These are phyloP conservation scores for Dyspetes luteomarginatus DNA, from an alignment of 2,888 invertebrate species.

Conservation along the genomic window DNA sequence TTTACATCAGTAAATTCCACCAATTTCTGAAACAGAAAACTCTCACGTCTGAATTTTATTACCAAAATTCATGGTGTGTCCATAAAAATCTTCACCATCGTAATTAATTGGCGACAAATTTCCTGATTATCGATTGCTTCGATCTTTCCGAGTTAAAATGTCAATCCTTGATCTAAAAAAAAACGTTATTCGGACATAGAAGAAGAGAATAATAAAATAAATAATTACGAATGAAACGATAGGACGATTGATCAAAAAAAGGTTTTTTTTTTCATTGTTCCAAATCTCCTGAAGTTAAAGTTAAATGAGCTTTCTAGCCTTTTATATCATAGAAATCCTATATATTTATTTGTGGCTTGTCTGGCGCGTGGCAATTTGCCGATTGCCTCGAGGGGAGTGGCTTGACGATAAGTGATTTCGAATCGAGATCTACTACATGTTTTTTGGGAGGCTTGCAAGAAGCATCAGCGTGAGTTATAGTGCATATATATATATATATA, in stretches of 20 bases:
- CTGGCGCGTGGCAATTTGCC: conserved; percentile 52
- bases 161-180: no score
- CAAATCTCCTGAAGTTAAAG: neutral
- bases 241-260: no score
- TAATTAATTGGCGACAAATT: neutral
- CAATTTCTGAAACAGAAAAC: neutral
- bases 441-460: conserved; percentile 10
- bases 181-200: no score
- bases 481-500: neutral
- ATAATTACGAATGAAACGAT: no score
- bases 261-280: neutral
- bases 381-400: conserved; percentile 56
- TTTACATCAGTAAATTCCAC: neutral
- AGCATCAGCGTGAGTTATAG: conserved; percentile 12
- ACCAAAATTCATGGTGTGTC: neutral
- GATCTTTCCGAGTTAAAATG: no score
- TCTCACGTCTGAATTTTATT: neutral
- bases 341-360: conserved; percentile 4
- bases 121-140: no score
- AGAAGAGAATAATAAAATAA: no score
- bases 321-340: neutral
- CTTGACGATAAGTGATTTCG: conserved; percentile 56
- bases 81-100: neutral
- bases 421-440: conserved; percentile 35
- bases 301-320: neutral